Percentiles rank a stretch among this genome's conserved stretches.
phyloP scores from a whole-genome alignment of 1,140 invertebrate species.

The Chlorops oryzae region DNA sequence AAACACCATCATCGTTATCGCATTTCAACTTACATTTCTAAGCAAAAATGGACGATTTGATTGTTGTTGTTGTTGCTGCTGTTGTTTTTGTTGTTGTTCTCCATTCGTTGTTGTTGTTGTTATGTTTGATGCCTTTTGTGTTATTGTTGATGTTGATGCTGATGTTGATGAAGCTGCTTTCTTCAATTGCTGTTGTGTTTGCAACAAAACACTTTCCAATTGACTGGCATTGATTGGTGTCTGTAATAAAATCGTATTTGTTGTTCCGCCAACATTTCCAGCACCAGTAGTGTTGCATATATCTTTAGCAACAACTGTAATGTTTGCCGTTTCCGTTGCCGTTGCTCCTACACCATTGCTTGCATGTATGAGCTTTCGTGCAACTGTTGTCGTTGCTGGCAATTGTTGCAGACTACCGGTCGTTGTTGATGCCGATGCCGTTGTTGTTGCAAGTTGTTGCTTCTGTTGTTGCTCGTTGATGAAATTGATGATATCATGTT shows the following conservation, averaged over 20 bases:
- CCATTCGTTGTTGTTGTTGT: constrained; percentile 5
- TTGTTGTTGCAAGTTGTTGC: constrained; percentile 18
- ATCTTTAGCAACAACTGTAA: neutral
- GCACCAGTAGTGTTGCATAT: neutral
- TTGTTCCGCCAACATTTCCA: constrained; percentile 5
- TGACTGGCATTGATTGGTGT: constrained; percentile 46
- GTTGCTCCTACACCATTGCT: constrained; percentile 27
- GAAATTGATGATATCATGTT: constrained; percentile 43
- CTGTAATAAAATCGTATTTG: constrained; percentile 40
- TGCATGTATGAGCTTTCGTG: constrained; percentile 21
- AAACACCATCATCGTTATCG: neutral
- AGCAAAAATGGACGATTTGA: constrained; percentile 39
- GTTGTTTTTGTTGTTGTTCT: too few relatives aligned
- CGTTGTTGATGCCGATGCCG: constrained; percentile 16
- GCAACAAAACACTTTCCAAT: constrained; percentile 36
- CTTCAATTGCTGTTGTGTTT: constrained; percentile 15
- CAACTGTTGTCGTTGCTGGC: constrained; percentile 33
- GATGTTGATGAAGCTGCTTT: constrained; percentile 16
- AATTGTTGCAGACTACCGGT: constrained; percentile 31
- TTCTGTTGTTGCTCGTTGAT: constrained; percentile 40
- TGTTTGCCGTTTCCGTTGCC: constrained; percentile 16
- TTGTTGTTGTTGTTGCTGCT: constrained; percentile 4
- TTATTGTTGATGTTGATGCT: constrained; percentile 9
- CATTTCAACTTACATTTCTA: constrained; percentile 36
- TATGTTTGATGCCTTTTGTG: neutral